Evolutionary conservation across 2,797 vertebrate genomes (phyloP).

Genomic region (Pseudochirops corinnae): DNA sequence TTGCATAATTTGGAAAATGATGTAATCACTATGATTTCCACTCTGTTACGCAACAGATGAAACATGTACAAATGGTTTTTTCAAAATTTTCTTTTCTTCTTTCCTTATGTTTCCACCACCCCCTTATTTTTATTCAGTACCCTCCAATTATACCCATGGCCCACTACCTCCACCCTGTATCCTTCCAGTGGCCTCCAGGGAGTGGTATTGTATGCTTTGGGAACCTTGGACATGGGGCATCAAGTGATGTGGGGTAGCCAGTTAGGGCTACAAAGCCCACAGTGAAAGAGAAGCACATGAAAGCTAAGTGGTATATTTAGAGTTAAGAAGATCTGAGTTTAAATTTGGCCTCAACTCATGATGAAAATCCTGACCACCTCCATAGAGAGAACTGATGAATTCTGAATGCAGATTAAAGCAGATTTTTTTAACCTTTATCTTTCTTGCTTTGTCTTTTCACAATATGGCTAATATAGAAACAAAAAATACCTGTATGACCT

Average conservation of each 20-base stretch:
- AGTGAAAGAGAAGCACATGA: neutral
- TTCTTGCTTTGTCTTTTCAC: neutral
- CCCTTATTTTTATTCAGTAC: no score
- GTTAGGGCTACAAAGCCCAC: neutral
- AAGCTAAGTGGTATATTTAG: neutral
- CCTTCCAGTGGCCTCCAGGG: no score
- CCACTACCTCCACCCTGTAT: no score
- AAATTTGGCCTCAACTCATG: neutral
- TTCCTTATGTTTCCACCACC: no score
- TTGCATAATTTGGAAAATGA: no score
- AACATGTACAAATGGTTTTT: no score
- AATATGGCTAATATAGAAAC: neutral
- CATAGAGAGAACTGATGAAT: neutral
- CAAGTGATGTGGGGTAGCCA: neutral
- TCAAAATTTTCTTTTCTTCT: no score
- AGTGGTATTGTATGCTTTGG: no score
- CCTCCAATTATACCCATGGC: no score
- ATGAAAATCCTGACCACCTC: neutral
- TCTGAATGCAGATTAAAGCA: neutral
- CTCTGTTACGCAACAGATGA: no score
- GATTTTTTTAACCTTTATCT: neutral
- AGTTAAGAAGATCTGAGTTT: neutral
- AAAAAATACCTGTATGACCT: neutral
- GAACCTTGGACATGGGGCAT: neutral
- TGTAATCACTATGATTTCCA: no score